Evolutionary conservation across 2,113 vertebrate genomes (phyloP), one percentile per base, ranked within the genome.

Genomic region (Psittacus erithacus): DNA sequence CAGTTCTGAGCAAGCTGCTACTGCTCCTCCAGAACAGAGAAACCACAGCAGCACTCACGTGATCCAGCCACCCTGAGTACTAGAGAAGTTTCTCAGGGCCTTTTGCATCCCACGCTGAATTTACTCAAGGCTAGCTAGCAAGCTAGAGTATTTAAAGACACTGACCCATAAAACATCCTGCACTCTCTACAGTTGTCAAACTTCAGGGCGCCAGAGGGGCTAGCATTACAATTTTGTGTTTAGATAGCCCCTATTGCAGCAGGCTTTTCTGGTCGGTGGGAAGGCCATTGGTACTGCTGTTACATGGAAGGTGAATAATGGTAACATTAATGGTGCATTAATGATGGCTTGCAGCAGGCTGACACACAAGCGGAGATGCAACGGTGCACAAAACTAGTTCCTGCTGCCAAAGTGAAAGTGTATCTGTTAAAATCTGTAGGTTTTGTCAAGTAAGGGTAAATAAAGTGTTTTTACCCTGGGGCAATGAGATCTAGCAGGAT

Each of bases 321-420:
- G 9, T 13, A 22, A 12, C 0, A 39, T 39, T 39, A 39, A 39
- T 39, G 38, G 38, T 39, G 1, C 2, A 1, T 25, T 78, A 7
- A 4, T 8, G 73, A 17, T 2, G 4, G 50, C 4, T 31, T 14
- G 81, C 79, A 65, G 78, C 78, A 24, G 80, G 73, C 91, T 82
- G 92, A 57, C n/a, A 33, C 82, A 2, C 15, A 2, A 86, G 65
- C 17, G 1, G 35, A 33, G 92, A 35, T 17, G 46, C 0, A 46
- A 74, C 93, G 88, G 94, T 90, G 90, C 60, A 44, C 53, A 47
- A 27, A 76, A 9, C 62, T 44, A 71, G 55, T 86, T 88, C 84
- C 71, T 86, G 70, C 89, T 95, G 78, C 86, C 3, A 8, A 15
- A 49, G 52, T 43, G 71, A 67, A 53, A 77, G 52, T 25, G 68